These are phyloP conservation scores for Petrocephalus sullivani DNA, from an alignment of 2,797 vertebrate species.

Conservation along the genomic window DNA sequence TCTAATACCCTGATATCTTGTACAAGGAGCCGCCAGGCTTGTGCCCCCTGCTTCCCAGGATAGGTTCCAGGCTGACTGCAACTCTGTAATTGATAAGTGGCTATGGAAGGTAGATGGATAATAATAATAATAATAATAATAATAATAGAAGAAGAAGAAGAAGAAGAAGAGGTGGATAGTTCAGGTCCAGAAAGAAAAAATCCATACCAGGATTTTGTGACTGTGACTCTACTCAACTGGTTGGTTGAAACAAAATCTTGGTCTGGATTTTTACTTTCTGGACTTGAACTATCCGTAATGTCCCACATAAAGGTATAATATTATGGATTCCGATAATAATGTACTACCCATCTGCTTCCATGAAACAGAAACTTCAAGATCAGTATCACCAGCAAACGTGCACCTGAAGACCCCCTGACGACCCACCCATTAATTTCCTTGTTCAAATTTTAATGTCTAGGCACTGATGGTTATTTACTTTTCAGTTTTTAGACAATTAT, in stretches of 20 bases:
- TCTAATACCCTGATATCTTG: neutral
- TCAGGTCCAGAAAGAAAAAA: neutral
- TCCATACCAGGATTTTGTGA: neutral
- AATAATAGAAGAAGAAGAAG: too few species aligned
- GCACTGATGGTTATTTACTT: slow-evolving; percentile 8
- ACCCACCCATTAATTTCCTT: neutral
- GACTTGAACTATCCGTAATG: neutral
- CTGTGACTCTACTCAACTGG: neutral
- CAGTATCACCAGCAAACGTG: neutral
- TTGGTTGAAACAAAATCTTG: neutral
- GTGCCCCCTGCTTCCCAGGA: neutral
- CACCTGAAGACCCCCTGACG: neutral
- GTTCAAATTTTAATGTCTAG: neutral
- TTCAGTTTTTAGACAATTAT: slow-evolving; percentile 14
- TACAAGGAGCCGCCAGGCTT: neutral
- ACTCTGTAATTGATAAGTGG: neutral
- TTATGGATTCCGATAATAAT: neutral
- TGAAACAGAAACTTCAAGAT: neutral
- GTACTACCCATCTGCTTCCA: neutral
- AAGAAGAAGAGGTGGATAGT: neutral
- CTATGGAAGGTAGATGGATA: neutral
- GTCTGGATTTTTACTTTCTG: neutral
- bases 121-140: neutral
- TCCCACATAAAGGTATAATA: neutral
- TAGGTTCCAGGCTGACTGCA: neutral